Base-by-base conservation (phyloP, 2,113 vertebrate genomes). In the Mobula birostris region DNA sequence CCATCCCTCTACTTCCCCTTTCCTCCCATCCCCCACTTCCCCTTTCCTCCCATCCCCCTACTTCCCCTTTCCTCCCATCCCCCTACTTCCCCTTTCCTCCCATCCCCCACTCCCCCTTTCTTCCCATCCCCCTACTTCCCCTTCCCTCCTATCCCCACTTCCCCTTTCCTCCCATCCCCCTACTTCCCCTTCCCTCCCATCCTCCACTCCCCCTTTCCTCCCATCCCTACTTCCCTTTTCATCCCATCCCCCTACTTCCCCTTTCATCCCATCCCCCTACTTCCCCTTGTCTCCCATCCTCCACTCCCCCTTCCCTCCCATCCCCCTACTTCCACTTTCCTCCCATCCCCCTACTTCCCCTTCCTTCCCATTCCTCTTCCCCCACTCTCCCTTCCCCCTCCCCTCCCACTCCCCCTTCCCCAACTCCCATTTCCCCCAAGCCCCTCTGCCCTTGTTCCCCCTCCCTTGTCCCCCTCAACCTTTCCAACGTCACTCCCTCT, bases 301-400 rank as follows among this genome's bases (percentile, higher is more conserved):
- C 96, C 1, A 97, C 97, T 95, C 98, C 97, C 97, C 97, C 97
- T 94, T 97, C 97, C 97, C 96, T 98, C 29, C 98, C 97, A 66
- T 94, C 98, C 94, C n/a, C n/a, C n/a, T n/a, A n/a, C n/a, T n/a
- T n/a, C n/a, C n/a, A 95, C 97, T 0, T 96, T 96, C 58, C 98
- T n/a, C 98, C 0, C 17, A 96, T 32, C 97, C 98, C 9, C 98
- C 96, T 96, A 98, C 97, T 15, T 12, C 96, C 94, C 97, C 95
- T 96, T 98, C 97, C 95, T 95, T 98, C 56, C 95, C 95, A n/a
- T 95, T 97, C 74, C 98, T 98, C 98, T 98, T 95, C 77, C 97
- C 36, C 32, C 15, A 29, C 32, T 11, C 32, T 12, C 32, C 78
- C 14, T 11, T 15, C 2, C 32, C n/a, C 3, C 1, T 36, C 32